Evolutionary conservation across 2,888 invertebrate genomes (phyloP).

Genomic region (Antheraea assamensis): DNA sequence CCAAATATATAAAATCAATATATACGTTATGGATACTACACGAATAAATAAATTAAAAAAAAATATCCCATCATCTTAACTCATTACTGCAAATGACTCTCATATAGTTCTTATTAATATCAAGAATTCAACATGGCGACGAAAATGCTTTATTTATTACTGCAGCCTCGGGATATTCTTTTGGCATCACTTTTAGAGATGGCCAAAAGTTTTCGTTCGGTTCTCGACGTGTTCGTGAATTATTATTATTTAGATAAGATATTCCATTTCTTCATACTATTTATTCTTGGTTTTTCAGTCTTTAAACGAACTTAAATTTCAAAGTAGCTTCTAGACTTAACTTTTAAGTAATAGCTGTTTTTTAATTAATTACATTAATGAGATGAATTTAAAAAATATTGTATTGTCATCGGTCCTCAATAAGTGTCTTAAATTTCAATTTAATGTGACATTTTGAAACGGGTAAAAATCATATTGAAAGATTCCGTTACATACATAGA

Average conservation of each 20-base stretch:
- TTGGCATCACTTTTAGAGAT: slow-evolving; percentile 34
- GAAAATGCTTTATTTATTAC: slow-evolving; percentile 50
- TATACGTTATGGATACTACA: not conserved
- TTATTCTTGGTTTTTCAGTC: too few species aligned
- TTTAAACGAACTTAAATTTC: too few species aligned
- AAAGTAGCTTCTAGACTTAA: too few species aligned
- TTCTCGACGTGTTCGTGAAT: not conserved
- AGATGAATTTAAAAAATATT: too few species aligned
- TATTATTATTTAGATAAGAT: not conserved
- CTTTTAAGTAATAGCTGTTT: too few species aligned
- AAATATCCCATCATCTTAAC: slow-evolving; percentile 7
- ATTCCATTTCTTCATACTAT: not conserved
- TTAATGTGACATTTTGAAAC: too few species aligned
- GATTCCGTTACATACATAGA: too few species aligned
- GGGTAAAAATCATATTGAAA: too few species aligned
- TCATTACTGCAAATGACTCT: slow-evolving; percentile 41
- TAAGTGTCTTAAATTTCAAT: too few species aligned
- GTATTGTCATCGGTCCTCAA: too few species aligned
- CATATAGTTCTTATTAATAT: slow-evolving; percentile 51
- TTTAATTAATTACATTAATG: too few species aligned
- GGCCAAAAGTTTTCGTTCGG: not conserved
- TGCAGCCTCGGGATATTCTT: slow-evolving; percentile 41
- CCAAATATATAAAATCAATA: not conserved
- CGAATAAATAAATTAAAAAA: slow-evolving; percentile 7
- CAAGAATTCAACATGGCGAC: slow-evolving; percentile 52